Percentiles rank a stretch among this genome's conserved stretches.
Conservation (phyloP, 2,113 vertebrate species). For the Vicugna pacos region DNA sequence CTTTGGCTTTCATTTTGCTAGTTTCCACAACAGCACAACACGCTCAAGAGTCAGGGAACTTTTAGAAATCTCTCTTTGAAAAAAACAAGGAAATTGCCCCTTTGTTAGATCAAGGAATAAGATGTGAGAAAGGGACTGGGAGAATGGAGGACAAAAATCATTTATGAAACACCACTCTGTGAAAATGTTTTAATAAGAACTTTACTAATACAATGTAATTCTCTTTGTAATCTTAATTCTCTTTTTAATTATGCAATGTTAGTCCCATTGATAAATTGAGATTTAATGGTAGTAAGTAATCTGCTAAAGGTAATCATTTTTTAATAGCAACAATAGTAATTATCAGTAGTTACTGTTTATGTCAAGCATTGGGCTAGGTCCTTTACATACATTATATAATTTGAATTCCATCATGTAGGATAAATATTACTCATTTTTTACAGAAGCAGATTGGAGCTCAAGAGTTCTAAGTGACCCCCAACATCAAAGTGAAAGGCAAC, state of each 20-base stretch:
- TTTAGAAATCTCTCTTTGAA: slow-evolving; percentile 25
- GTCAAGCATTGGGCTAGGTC: not conserved
- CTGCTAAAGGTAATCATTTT: not conserved
- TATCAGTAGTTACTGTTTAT: not conserved
- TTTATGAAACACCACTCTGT: not conserved
- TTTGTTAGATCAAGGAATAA: not conserved
- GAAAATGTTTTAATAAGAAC: not conserved
- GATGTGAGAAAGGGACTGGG: not conserved
- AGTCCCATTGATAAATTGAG: not conserved
- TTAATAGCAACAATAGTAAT: slow-evolving; percentile 15
- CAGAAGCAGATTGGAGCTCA: not conserved
- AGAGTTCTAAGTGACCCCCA: not conserved
- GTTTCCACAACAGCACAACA: not conserved
- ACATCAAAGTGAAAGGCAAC: not conserved
- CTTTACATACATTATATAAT: not conserved
- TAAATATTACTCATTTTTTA: not conserved
- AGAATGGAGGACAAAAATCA: not conserved
- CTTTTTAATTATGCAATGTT: not conserved
- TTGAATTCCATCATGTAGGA: not conserved
- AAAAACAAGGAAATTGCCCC: not conserved
- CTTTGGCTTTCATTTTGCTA: slow-evolving; percentile 29
- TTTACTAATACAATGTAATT: not conserved
- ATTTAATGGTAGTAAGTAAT: not conserved
- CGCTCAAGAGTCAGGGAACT: not conserved
- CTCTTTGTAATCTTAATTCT: not conserved